Evolutionary conservation across 2,888 invertebrate species (phyloP).

Genomic region (Drosophila fulvimacula): DNA sequence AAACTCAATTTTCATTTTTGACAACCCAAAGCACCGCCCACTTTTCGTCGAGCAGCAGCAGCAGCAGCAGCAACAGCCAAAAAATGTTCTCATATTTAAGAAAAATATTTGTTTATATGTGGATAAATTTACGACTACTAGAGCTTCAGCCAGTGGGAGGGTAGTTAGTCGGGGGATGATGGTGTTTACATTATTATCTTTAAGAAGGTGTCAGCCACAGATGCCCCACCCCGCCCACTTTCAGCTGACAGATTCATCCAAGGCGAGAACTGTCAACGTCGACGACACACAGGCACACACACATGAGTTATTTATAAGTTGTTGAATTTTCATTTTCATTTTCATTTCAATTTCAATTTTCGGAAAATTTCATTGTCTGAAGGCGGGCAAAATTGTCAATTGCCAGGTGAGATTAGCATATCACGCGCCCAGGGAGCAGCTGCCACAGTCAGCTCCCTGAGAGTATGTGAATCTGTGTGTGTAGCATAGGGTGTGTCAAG

Average conservation of each 20-base stretch:
- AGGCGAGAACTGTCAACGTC: conserved; percentile 56
- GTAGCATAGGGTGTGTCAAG: background rate
- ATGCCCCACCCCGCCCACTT: conserved; percentile 12
- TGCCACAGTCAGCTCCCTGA: conserved; percentile 17
- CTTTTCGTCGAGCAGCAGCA: conserved; percentile 35
- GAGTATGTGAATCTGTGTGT: background rate
- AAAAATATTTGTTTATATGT: conserved; percentile 79
- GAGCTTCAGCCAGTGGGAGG: conserved; percentile 38
- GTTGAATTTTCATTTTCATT: conserved; percentile 69
- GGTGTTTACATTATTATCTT: conserved; percentile 61
- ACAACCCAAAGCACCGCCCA: conserved; percentile 62
- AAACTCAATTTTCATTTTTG: conserved; percentile 78
- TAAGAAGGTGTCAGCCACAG: conserved; percentile 73
- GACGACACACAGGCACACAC: conserved; percentile 26
- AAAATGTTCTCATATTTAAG: conserved; percentile 71
- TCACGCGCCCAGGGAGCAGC: conserved; percentile 45
- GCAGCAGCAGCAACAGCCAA: conserved; percentile 36
- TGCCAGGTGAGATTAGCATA: conserved; percentile 75
- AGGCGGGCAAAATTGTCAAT: conserved; percentile 61
- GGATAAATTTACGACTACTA: conserved; percentile 72
- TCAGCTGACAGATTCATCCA: conserved; percentile 10
- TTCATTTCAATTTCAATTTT: conserved; percentile 62
- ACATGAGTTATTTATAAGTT: conserved; percentile 69
- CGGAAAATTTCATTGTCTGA: conserved; percentile 74
- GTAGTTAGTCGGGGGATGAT: conserved; percentile 21